phyloP scores from a whole-genome alignment of 2,888 invertebrate species.

The Schizaphis graminum region DNA sequence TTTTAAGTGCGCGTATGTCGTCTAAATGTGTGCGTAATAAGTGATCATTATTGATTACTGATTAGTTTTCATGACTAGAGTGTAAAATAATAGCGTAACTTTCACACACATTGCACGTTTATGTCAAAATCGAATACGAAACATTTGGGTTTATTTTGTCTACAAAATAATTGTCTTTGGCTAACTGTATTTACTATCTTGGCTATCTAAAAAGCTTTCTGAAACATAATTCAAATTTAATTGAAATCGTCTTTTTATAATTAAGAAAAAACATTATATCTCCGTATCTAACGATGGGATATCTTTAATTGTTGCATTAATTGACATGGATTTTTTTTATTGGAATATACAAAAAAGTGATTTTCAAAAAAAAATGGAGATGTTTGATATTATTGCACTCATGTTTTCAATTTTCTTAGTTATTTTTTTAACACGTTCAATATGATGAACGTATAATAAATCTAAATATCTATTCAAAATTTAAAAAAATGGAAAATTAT shows the following conservation, averaged over 20 bases:
- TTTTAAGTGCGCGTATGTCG: not conserved
- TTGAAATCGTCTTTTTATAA: not conserved
- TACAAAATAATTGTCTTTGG: not conserved
- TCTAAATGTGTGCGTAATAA: no score
- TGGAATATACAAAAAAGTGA: no score
- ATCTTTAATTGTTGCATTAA: no score
- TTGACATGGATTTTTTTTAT: no score
- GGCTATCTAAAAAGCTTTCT: not conserved
- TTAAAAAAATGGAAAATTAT: not conserved
- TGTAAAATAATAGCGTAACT: not conserved
- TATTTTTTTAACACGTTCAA: not conserved
- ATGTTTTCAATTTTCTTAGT: no score
- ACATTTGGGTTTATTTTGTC: not conserved
- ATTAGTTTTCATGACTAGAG: not conserved
- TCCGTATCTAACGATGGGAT: no score
- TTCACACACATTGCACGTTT: not conserved
- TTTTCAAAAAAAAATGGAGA: no score
- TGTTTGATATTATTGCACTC: no score
- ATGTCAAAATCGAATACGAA: not conserved
- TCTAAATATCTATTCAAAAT: no score
- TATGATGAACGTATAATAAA: not conserved
- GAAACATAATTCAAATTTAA: not conserved
- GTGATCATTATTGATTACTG: not conserved
- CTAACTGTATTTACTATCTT: not conserved
- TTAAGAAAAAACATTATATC: no score